These are phyloP conservation scores for Drosophila saltans DNA, from an alignment of 1,140 invertebrate species.

Conservation along the genomic window DNA sequence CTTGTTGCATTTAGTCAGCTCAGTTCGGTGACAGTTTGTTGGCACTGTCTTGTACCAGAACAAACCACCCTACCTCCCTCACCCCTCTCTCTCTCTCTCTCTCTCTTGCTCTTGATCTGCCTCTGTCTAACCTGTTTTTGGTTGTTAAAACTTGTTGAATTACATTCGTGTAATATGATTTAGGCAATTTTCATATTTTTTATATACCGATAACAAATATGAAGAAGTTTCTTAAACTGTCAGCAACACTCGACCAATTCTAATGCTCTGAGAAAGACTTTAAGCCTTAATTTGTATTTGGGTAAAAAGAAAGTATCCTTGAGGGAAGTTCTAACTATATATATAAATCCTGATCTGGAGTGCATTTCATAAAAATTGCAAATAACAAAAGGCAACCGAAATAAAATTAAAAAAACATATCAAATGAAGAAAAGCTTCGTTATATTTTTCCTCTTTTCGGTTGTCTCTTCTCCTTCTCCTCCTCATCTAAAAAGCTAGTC, in stretches of 20 bases:
- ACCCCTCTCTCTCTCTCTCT: neutral
- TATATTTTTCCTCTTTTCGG: neutral
- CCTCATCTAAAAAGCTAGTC: conserved; percentile 39
- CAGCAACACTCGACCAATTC: too few relatives aligned
- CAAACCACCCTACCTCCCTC: too few relatives aligned
- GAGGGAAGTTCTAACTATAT: too few relatives aligned
- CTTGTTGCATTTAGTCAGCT: conserved; percentile 23
- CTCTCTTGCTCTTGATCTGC: neutral
- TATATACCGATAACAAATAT: too few relatives aligned
- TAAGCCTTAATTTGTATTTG: too few relatives aligned
- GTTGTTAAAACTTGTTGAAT: conserved; percentile 63
- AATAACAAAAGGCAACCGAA: neutral
- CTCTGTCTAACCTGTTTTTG: conserved; percentile 29
- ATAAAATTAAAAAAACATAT: conserved; percentile 41
- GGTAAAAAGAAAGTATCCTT: too few relatives aligned
- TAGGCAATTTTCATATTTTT: neutral
- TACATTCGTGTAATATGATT: neutral
- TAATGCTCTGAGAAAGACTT: too few relatives aligned
- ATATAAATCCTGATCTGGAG: too few relatives aligned
- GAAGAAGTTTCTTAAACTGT: too few relatives aligned
- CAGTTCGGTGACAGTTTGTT: conserved; percentile 31
- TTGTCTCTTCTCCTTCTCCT: conserved; percentile 35
- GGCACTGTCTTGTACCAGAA: conserved; percentile 30
- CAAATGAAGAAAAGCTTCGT: conserved; percentile 66
- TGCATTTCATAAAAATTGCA: too few relatives aligned